Evolutionary conservation across 2,888 invertebrate genomes (phyloP), one percentile per base, ranked within the genome.

Genomic region (Stenodera caucasica): DNA sequence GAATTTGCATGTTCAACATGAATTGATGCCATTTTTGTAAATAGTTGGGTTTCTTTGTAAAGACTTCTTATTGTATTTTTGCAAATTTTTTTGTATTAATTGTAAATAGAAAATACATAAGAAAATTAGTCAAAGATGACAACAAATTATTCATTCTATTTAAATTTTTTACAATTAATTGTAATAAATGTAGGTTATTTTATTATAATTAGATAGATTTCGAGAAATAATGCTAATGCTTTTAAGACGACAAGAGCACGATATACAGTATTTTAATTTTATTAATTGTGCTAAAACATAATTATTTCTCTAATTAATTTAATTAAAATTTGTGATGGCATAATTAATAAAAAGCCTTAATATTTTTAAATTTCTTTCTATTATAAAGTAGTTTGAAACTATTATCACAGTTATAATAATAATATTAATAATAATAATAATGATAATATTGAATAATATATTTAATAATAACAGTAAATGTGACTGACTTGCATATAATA

Each of bases 301-400:
- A 12, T 35, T 11, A 37, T 11, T 40, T 40, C 18, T 21, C 18
- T 9, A 37, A 37, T 37, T 15, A n/a, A n/a, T 33, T 2, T 4
- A 1, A 15, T 15, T 21, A 7, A 21, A 11, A 45, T 21, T 21
- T 45, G 21, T 45, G 45, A 45, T 45, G 45, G 45, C 45, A 45
- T 45, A 45, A 40, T 40, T 45, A 45, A 15, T 45, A 45, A 45
- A 40, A 21, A 45, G 45, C 45, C 45, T 45, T 45, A 45, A 45
- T 15, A 37, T 15, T 37, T 35, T 35, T 14, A 14, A 37, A 3
- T 15, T 12, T 21, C 21, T 45, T 18, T 7, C 26, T 26, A 26
- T 26, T 26, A 15, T 35, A 35, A 35, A 35, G 18, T 45, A 45
- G 45, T 45, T 15, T 14, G 2, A 35, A 37, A 15, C 15, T 45